A percentile compares a stretch with the other conserved stretches of the same genome.
phyloP scores from a whole-genome alignment of 2,113 vertebrate species.

The Oncorhynchus clarkii region DNA sequence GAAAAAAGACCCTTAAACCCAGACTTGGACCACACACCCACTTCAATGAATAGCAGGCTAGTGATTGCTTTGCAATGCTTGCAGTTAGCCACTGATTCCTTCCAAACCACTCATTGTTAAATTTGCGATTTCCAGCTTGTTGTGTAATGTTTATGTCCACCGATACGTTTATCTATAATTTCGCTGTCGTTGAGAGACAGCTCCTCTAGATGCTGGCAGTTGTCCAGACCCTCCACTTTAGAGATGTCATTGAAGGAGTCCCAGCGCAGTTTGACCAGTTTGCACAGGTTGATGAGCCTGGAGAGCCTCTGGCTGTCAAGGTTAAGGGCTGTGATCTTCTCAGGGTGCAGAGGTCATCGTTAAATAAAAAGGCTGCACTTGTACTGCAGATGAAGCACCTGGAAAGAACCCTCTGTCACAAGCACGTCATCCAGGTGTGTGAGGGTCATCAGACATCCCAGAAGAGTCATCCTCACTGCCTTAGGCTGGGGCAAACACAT shows the following conservation, averaged over 20 bases:
- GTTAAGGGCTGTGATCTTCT: constrained; percentile 81
- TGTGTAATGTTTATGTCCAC: too few species aligned
- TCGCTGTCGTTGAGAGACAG: constrained; percentile 80
- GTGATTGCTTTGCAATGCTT: too few species aligned
- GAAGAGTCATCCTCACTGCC: constrained; percentile 66
- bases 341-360: constrained; percentile 1
- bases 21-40: too few species aligned
- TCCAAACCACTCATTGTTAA: too few species aligned
- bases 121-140: too few species aligned
- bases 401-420: constrained; percentile 60
- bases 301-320: constrained; percentile 80
- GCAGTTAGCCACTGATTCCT: too few species aligned
- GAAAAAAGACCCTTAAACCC: too few species aligned
- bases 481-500: constrained; percentile 61
- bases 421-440: constrained; percentile 70
- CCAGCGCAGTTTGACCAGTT: constrained; percentile 82
- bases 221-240: constrained; percentile 78
- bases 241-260: constrained; percentile 83
- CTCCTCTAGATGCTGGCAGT: constrained; percentile 79
- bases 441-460: constrained; percentile 73
- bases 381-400: background rate
- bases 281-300: constrained; percentile 76
- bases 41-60: too few species aligned
- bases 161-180: too few species aligned
- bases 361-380: background rate